phyloP scores from a whole-genome alignment of 2,113 vertebrate genomes.

The Capreolus pygargus region DNA sequence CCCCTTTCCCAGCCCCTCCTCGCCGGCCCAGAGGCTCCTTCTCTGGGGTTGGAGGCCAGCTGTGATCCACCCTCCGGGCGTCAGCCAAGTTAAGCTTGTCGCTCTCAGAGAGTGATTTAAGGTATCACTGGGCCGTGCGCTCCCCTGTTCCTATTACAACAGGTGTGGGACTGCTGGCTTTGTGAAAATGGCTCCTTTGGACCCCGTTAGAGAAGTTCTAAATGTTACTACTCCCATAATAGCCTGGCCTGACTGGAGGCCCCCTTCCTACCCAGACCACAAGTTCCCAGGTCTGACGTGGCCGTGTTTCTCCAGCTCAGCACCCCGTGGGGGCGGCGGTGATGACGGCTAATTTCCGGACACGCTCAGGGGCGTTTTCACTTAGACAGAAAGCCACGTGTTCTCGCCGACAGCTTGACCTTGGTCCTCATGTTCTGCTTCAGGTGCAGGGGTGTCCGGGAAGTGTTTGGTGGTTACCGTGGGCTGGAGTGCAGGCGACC shows the following conservation, averaged over 20 bases:
- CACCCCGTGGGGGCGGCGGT: neutral
- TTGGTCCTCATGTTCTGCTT: neutral
- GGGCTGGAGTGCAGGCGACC: fast-evolving
- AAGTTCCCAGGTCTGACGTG: neutral
- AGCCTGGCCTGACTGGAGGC: neutral
- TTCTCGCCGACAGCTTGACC: neutral
- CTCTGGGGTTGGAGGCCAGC: neutral
- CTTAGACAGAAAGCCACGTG: neutral
- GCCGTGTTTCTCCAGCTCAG: neutral
- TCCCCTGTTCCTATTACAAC: neutral
- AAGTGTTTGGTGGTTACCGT: neutral
- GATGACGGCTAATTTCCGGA: neutral
- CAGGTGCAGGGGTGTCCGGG: neutral
- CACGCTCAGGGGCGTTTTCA: neutral
- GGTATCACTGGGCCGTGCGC: neutral
- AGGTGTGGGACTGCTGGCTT: neutral
- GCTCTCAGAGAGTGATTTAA: neutral
- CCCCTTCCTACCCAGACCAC: neutral
- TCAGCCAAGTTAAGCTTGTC: neutral
- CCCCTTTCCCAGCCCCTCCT: neutral
- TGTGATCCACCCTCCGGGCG: neutral
- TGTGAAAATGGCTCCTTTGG: neutral
- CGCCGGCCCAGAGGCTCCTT: neutral
- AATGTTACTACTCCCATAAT: neutral
- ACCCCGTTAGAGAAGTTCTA: neutral